Conservation (phyloP, 2,113 vertebrate genomes). For the Petrocephalus microphthalmus region DNA sequence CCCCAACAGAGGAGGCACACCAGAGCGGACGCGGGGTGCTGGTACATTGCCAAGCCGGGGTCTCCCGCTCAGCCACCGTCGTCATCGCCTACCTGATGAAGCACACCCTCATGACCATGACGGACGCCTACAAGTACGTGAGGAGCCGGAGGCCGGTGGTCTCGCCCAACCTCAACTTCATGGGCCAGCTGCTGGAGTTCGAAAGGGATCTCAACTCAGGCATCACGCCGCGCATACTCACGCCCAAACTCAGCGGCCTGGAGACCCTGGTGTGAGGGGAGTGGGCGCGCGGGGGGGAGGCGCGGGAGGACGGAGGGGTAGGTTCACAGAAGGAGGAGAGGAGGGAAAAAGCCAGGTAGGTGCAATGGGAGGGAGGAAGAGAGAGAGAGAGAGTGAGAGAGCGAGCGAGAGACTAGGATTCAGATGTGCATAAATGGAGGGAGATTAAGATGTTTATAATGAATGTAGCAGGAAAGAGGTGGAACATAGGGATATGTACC, state of each 20-base stretch:
- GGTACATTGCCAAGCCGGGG: slow-evolving; percentile 75
- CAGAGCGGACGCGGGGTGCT: slow-evolving; percentile 74
- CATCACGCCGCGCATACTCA: slow-evolving; percentile 71
- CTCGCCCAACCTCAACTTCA: slow-evolving; percentile 80
- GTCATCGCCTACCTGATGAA: slow-evolving; percentile 79
- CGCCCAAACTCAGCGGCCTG: slow-evolving; percentile 71
- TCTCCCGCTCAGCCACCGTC: slow-evolving; percentile 74
- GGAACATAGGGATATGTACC: neutral
- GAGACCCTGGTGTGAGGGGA: slow-evolving; percentile 68
- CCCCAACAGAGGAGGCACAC: slow-evolving; percentile 70
- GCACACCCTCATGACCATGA: slow-evolving; percentile 81
- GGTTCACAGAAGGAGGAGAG: neutral
- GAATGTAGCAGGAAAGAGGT: neutral
- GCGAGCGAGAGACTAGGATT: neutral
- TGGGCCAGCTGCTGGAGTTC: slow-evolving; percentile 79
- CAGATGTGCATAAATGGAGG: neutral
- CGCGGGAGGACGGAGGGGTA: neutral
- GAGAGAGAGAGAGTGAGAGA: neutral
- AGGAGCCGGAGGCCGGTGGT: slow-evolving; percentile 79
- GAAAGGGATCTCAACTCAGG: slow-evolving; percentile 77
- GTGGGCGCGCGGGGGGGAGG: too few relatives aligned
- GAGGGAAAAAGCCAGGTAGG: neutral
- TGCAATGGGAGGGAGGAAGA: neutral
- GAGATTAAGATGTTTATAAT: neutral
- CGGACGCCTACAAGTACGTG: slow-evolving; percentile 77